These are phyloP conservation scores for Tichodroma muraria DNA, from an alignment of 2,113 vertebrate genomes.

Conservation along the genomic window DNA sequence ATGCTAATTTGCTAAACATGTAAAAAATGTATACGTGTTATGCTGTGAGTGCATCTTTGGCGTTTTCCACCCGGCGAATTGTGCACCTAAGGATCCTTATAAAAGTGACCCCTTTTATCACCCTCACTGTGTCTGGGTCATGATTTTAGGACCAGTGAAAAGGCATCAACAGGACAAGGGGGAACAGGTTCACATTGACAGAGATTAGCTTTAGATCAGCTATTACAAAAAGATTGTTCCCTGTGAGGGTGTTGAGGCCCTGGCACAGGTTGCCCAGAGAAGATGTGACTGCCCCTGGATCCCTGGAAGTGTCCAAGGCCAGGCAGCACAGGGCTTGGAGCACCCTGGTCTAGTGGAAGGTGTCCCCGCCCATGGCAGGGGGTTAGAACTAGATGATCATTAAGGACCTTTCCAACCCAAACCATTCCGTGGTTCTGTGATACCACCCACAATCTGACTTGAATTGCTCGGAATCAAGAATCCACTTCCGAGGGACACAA, in stretches of 20 bases:
- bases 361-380: neutral
- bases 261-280: neutral
- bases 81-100: neutral
- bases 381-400: neutral
- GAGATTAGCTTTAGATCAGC: neutral
- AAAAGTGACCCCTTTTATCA: neutral
- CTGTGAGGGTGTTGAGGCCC: neutral
- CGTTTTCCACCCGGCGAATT: accelerated
- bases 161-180: neutral
- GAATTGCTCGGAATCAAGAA: neutral
- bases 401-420: neutral
- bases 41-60: accelerated
- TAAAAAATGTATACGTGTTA: neutral
- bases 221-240: neutral
- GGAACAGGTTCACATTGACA: neutral
- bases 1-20: neutral
- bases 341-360: neutral
- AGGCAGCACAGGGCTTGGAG: neutral
- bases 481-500: neutral
- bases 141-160: neutral
- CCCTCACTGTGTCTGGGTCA: neutral
- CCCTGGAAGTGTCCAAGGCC: neutral
- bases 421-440: neutral
- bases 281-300: neutral
- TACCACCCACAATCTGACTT: neutral